Evolutionary conservation across 1,140 invertebrate species (phyloP).

Genomic region (Eueides isabella): DNA sequence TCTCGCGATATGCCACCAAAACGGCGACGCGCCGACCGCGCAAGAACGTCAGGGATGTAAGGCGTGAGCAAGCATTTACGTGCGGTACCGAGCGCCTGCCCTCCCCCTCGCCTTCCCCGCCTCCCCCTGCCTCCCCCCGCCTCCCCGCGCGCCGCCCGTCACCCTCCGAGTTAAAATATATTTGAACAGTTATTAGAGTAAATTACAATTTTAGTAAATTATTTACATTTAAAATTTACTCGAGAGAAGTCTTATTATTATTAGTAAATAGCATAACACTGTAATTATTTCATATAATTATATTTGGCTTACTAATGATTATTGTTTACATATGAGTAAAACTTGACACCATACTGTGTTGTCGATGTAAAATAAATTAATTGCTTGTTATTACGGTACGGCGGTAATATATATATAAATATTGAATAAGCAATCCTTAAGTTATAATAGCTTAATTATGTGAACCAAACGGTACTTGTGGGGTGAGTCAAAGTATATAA

Average conservation of each 20-base stretch:
- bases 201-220: too few species aligned
- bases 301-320: too few species aligned
- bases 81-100: conserved; percentile 51
- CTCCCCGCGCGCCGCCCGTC: background rate
- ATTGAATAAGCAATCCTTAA: background rate
- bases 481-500: background rate
- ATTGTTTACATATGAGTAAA: too few species aligned
- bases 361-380: too few species aligned
- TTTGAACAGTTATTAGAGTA: background rate
- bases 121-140: conserved; percentile 12
- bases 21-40: conserved; percentile 50
- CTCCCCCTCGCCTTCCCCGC: conserved; percentile 17
- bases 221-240: too few species aligned
- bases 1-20: conserved; percentile 55
- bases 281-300: too few species aligned
- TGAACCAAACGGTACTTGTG: background rate
- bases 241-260: too few species aligned
- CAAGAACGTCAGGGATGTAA: conserved; percentile 76
- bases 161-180: background rate
- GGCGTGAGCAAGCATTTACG: conserved; percentile 74
- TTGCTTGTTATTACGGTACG: background rate
- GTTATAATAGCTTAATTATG: background rate
- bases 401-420: too few species aligned
- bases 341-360: too few species aligned
- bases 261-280: too few species aligned